Percentiles rank a stretch among this genome's conserved stretches.
phyloP scores from a whole-genome alignment of 1,140 invertebrate genomes.

The Habropoda laboriosa region DNA sequence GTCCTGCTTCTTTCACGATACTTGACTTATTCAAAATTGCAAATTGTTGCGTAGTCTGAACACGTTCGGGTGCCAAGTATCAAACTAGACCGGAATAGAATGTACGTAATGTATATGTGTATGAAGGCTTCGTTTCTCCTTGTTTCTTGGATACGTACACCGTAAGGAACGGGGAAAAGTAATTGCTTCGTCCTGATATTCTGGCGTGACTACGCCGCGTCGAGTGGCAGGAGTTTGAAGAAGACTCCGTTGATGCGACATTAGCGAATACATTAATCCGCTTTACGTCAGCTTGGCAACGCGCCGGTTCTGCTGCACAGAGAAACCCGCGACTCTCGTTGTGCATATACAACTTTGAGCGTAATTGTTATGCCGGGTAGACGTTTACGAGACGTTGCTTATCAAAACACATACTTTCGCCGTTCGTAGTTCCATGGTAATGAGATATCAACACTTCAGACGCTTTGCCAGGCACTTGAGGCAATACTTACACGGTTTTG shows the following conservation, averaged over 20 bases:
- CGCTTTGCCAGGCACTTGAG: not conserved
- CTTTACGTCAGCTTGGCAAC: slow-evolving; percentile 28
- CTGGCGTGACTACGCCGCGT: not conserved
- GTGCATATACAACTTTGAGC: not conserved
- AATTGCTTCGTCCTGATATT: slow-evolving; percentile 14
- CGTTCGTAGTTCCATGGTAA: slow-evolving; percentile 15
- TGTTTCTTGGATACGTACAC: not conserved
- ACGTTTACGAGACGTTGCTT: slow-evolving; percentile 35
- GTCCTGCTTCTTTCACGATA: no score
- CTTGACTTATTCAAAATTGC: no score
- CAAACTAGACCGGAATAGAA: not conserved
- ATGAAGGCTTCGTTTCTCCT: not conserved
- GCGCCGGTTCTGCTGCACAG: not conserved
- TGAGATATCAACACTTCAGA: slow-evolving; percentile 22
- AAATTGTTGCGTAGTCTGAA: no score
- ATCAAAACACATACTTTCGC: slow-evolving; percentile 41
- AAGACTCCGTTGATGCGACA: slow-evolving; percentile 29
- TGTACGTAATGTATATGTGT: no score
- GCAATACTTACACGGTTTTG: not conserved
- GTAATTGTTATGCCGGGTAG: slow-evolving; percentile 37
- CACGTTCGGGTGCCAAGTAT: no score
- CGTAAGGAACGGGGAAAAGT: slow-evolving; percentile 8
- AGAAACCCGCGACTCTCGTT: no score
- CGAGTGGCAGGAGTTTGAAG: slow-evolving; percentile 4
- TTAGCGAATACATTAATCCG: slow-evolving; percentile 48